Conservation (phyloP, 2,113 vertebrate species). For the Passerina amoena region DNA sequence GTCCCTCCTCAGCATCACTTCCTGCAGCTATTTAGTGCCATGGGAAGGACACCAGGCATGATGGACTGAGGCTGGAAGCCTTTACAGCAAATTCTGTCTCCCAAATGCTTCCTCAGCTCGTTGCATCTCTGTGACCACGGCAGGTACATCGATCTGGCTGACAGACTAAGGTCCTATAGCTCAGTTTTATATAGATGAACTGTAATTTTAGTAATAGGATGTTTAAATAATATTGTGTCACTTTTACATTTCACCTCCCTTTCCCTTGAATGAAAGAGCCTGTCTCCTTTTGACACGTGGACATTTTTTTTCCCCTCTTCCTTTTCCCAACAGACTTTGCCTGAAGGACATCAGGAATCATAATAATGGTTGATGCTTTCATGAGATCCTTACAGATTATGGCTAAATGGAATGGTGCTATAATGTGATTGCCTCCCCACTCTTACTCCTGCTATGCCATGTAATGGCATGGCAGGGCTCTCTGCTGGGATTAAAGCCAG, state of each 20-base stretch:
- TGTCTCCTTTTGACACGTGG: slow-evolving; percentile 40
- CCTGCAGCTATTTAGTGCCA: background rate
- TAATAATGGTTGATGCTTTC: slow-evolving; percentile 60
- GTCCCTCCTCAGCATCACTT: rapidly evolving
- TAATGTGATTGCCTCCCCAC: slow-evolving; percentile 59
- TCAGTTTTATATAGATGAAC: slow-evolving; percentile 54
- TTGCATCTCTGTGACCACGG: background rate
- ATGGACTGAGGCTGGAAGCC: slow-evolving; percentile 12
- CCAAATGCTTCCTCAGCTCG: slow-evolving; percentile 3
- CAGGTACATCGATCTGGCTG: slow-evolving; percentile 50
- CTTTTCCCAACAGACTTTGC: background rate
- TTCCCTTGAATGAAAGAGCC: slow-evolving; percentile 32
- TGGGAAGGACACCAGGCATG: background rate
- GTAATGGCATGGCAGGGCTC: slow-evolving; percentile 24
- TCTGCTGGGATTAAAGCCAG: slow-evolving; percentile 45
- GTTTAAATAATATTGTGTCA: slow-evolving; percentile 65
- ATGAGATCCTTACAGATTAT: slow-evolving; percentile 48
- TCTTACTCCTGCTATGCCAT: slow-evolving; percentile 35
- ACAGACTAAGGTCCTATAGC: slow-evolving; percentile 37
- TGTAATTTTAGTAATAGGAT: slow-evolving; percentile 54
- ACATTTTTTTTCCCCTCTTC: background rate
- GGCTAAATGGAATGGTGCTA: slow-evolving; percentile 39
- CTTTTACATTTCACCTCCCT: slow-evolving; percentile 48
- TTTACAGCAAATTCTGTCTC: slow-evolving; percentile 30
- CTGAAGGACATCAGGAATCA: slow-evolving; percentile 57